Conservation (phyloP, 2,113 vertebrate genomes). For the Stegastes partitus region DNA sequence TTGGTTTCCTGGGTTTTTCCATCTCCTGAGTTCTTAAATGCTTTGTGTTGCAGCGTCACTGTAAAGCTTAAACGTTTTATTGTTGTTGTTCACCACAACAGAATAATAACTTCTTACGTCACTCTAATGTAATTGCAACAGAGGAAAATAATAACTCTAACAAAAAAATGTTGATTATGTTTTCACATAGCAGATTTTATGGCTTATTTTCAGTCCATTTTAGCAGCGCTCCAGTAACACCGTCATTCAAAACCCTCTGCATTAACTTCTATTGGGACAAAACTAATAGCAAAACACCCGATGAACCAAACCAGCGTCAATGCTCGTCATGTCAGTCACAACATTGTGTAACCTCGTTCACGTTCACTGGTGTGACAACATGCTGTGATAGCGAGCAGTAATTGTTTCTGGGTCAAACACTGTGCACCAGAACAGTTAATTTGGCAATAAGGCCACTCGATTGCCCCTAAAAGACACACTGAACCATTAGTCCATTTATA, state of each 20-base stretch:
- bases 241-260: neutral
- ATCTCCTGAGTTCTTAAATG: too few relatives aligned
- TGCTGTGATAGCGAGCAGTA: conserved; percentile 13
- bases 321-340: conserved; percentile 6
- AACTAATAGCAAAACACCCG: conserved; percentile 3
- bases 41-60: neutral
- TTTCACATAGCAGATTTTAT: too few relatives aligned
- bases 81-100: too few relatives aligned
- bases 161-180: too few relatives aligned
- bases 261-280: conserved; percentile 11
- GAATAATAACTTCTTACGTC: too few relatives aligned
- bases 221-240: neutral
- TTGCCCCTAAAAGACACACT: conserved; percentile 56
- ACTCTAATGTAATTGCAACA: conserved; percentile 2
- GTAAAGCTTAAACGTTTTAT: too few relatives aligned
- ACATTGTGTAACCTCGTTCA: conserved; percentile 27
- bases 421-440: conserved; percentile 47
- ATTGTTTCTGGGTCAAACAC: conserved; percentile 74
- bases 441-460: conserved; percentile 76
- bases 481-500: conserved; percentile 48
- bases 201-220: neutral
- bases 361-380: conserved; percentile 4
- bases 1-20: too few relatives aligned
- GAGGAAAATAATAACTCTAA: neutral
- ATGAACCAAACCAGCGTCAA: conserved; percentile 15